Evolutionary conservation across 2,113 vertebrate genomes (phyloP), one percentile per base, ranked within the genome.

Genomic region (Sitta europaea): DNA sequence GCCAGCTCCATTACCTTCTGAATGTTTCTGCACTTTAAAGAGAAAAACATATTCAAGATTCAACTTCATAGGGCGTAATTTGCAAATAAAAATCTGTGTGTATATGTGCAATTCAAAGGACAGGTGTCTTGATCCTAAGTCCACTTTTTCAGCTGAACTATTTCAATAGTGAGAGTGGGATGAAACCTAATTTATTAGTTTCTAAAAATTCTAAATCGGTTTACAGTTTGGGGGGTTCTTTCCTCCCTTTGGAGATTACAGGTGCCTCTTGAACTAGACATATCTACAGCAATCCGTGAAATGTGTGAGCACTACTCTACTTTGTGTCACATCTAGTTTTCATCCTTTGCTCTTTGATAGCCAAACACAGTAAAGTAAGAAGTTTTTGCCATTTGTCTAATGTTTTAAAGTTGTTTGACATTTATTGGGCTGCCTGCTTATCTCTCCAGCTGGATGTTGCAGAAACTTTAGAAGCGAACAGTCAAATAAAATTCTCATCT

Each of bases 401-500:
- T 73, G 87, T 91, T 96, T 95, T 91, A 54, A 91, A 95, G 45
- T 95, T 92, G 61, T 85, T 93, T 94, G 88, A 96, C 92, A 90
- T 94, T 91, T 96, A 92, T 91, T 94, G 80, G 70, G 80, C 86
- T 2, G 50, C 74, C 79, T 94, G 86, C 93, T 97, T 96, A 95
- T 96, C 92, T 95, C 54, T 91, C 58, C 73, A 90, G 88, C 86
- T 95, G 94, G 87, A 94, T 94, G 86, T 90, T 95, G 79, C 86
- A 91, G 86, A 91, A 95, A 96, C 91, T 84, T 93, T 96, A 94
- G 88, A 94, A 93, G 66, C 16, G 12, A 95, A 63, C 70, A 96
- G 92, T 96, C 95, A 95, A 93, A 97, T 96, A 94, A 92, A 93
- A 92, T 94, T 92, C 95, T 92, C 75, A 58, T 95, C 77, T 94